Conservation (phyloP, 2,113 vertebrate species). For the Hippopotamus amphibius region DNA sequence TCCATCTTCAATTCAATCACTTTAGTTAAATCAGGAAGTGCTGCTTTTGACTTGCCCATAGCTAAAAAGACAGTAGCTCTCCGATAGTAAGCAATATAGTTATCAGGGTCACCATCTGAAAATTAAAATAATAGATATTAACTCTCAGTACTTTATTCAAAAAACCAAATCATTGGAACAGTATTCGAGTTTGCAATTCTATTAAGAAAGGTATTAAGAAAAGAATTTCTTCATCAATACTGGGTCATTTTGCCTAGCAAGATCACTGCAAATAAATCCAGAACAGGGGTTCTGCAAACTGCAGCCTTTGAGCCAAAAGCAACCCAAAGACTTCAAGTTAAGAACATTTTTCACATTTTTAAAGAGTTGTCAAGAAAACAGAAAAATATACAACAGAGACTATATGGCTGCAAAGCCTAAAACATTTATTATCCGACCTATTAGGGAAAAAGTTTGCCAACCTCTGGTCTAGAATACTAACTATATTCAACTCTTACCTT, state of each 20-base stretch:
- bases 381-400: background rate
- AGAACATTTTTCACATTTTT: background rate
- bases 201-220: conserved; percentile 6
- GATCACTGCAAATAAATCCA: conserved; percentile 9
- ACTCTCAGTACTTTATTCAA: conserved; percentile 28
- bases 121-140: conserved; percentile 79
- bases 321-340: background rate
- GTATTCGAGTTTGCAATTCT: background rate
- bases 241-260: background rate
- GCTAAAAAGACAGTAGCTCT: conserved; percentile 98
- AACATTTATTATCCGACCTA: background rate
- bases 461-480: background rate
- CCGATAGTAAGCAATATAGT: conserved; percentile 97
- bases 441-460: background rate
- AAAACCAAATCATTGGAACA: conserved; percentile 16
- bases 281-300: background rate
- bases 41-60: conserved; percentile 99
- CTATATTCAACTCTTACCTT: background rate
- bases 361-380: background rate
- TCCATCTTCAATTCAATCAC: conserved; percentile 99
- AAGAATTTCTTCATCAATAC: conserved; percentile 34
- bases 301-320: background rate
- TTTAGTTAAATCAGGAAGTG: conserved; percentile 96
- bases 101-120: conserved; percentile 96
- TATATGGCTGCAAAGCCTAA: background rate